These are phyloP conservation scores for Bombus consobrinus DNA, from an alignment of 1,140 invertebrate genomes.

Conservation along the genomic window DNA sequence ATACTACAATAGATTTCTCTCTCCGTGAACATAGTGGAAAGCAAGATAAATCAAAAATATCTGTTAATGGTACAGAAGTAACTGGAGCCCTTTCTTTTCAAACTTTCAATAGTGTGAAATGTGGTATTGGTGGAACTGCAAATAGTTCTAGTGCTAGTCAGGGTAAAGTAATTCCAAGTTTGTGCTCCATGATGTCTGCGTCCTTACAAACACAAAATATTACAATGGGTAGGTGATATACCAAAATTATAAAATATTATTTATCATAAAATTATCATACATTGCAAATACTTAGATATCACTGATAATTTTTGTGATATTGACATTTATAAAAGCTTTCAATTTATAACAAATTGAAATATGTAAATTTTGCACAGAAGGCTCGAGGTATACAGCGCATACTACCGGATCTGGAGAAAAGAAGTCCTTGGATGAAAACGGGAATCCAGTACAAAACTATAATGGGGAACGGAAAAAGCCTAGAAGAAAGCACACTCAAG, in stretches of 20 bases:
- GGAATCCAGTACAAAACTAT: constrained; percentile 85
- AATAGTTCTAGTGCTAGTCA: constrained; percentile 68
- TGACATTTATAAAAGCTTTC: neutral
- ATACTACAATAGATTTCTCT: constrained; percentile 78
- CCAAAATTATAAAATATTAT: constrained; percentile 4
- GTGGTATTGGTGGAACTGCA: constrained; percentile 70
- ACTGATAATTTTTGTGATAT: neutral
- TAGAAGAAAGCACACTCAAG: constrained; percentile 83
- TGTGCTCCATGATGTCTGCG: constrained; percentile 73
- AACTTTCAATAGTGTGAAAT: constrained; percentile 79
- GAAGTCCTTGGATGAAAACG: constrained; percentile 87
- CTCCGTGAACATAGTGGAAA: constrained; percentile 74
- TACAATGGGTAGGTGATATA: constrained; percentile 74
- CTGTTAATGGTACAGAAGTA: constrained; percentile 78
- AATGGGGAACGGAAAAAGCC: constrained; percentile 81
- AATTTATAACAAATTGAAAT: constrained; percentile 45
- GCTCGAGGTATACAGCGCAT: constrained; percentile 73
- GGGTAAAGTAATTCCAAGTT: constrained; percentile 68
- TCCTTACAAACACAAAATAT: constrained; percentile 74
- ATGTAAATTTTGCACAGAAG: constrained; percentile 60
- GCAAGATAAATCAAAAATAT: constrained; percentile 75
- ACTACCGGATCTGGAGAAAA: constrained; percentile 77
- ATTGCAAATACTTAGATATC: neutral
- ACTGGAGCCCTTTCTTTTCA: constrained; percentile 74
- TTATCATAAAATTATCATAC: constrained; percentile 4